These are phyloP conservation scores for Molanna angustata DNA, from an alignment of 2,888 invertebrate species.

Conservation along the genomic window DNA sequence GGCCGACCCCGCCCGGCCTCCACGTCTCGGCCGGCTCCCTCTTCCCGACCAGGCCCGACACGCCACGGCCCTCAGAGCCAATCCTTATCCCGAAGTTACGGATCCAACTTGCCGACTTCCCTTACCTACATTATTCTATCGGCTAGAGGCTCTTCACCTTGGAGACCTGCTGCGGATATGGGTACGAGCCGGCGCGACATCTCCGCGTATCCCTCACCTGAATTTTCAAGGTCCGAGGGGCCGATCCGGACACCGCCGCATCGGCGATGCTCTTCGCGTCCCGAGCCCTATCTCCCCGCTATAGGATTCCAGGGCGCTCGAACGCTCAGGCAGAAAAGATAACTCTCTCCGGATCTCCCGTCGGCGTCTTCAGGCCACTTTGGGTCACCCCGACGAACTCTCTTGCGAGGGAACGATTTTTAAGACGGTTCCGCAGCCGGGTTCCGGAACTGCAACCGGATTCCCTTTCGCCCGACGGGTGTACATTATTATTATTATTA, in stretches of 20 bases:
- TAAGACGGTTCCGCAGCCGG: constrained; percentile 54
- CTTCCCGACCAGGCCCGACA: constrained; percentile 54
- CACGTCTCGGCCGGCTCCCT: constrained; percentile 33
- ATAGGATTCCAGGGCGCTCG: constrained; percentile 50
- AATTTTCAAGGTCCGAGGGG: constrained; percentile 45
- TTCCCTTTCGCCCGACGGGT: constrained; percentile 54
- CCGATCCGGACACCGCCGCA: constrained; percentile 48
- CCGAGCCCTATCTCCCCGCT: constrained; percentile 53
- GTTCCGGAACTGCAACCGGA: constrained; percentile 60
- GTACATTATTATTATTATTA: constrained; percentile 35
- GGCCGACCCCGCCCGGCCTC: constrained; percentile 40
- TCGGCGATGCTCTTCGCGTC: constrained; percentile 47
- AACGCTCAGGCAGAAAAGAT: constrained; percentile 54
- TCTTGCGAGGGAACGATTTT: constrained; percentile 46
- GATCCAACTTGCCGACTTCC: constrained; percentile 68
- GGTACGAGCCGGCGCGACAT: constrained; percentile 51
- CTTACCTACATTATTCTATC: constrained; percentile 67
- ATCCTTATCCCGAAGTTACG: constrained; percentile 68
- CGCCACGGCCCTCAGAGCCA: constrained; percentile 69
- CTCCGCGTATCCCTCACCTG: constrained; percentile 38
- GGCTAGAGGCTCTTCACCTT: constrained; percentile 68
- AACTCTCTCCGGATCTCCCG: constrained; percentile 54
- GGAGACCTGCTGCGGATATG: constrained; percentile 76
- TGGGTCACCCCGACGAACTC: constrained; percentile 50
- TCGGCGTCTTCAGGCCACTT: constrained; percentile 57